Evolutionary conservation across 2,888 invertebrate species (phyloP).

Genomic region (Dioctria linearis): DNA sequence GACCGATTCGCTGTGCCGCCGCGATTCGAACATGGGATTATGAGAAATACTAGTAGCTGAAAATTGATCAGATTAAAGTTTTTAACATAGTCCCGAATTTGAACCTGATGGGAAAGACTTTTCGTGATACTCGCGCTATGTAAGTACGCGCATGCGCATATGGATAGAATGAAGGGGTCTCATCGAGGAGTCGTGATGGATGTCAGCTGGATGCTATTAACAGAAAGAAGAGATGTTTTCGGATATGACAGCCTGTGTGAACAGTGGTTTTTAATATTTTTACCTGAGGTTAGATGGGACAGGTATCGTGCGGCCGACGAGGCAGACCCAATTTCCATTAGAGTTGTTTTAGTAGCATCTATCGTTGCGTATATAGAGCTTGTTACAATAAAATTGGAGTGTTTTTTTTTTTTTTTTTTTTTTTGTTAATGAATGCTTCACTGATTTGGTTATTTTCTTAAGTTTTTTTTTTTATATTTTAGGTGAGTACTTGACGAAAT

Average conservation of each 20-base stretch:
- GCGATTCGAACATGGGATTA: neutral
- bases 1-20: neutral
- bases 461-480: neutral
- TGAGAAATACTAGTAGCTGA: slow-evolving; percentile 49
- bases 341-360: slow-evolving; percentile 6
- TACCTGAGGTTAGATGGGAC: too few relatives aligned
- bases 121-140: too few relatives aligned
- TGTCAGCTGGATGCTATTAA: too few relatives aligned
- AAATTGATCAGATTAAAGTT: slow-evolving; percentile 42
- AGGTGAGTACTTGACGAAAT: slow-evolving; percentile 41
- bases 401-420: too few relatives aligned
- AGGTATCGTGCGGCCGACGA: too few relatives aligned
- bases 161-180: too few relatives aligned
- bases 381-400: too few relatives aligned
- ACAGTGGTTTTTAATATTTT: neutral
- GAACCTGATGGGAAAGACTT: neutral
- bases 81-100: neutral
- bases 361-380: neutral
- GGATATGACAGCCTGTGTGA: slow-evolving; percentile 4
- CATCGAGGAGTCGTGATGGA: too few relatives aligned
- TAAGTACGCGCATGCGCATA: too few relatives aligned
- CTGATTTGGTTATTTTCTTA: slow-evolving; percentile 7
- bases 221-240: neutral
- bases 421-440: slow-evolving; percentile 43
- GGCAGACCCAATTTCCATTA: too few relatives aligned